Base-by-base conservation (phyloP, 1,140 invertebrate genomes). In the Drosophila pallidifrons region DNA sequence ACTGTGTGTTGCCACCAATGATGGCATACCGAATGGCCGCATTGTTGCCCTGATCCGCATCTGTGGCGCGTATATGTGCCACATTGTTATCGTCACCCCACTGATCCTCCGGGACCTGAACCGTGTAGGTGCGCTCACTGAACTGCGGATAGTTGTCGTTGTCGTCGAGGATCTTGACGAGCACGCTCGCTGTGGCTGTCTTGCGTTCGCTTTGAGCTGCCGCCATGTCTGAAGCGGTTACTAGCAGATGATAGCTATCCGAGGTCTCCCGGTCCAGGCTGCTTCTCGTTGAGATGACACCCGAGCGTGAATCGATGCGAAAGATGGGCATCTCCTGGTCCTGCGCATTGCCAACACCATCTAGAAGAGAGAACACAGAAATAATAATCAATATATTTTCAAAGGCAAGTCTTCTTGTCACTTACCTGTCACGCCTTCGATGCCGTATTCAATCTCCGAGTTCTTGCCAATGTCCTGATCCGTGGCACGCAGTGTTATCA, bases 131-230 rank as follows among this genome's bases (percentile, higher is more conserved):
- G 35, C 96, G 94, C 91, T 98, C 96, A 16, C 96, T 96, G 92
- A 99, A 99, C 93, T 99, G 97, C 0, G 98, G 99, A 89, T 98
- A 97, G 92, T 99, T 99, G 93, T 99, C 99, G 92, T 99, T 99
- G 82, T 98, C 98, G 90, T 99, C 98, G 4, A 97, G 90, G 0
- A 99, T 94, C 47, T 95, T 96, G 0, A 99, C 95, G 52, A 97
- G 94, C 3, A 99, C 94, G 47, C 96, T 97, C 0, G 98, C 96
- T 69, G 96, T 96, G 1, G 97, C 95, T 5, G 96, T 96, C 81
- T 95, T 95, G 71, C 97, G 94, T 30, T 95, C 94, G 32, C 95
- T 94, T 3, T 95, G 94, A 0, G 96, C 95, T 3, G 95, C 95
- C 0, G 97, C 97, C 85, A 96, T 95, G 92, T 99, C 98, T 1